Base-by-base conservation (phyloP, 2,797 vertebrate species). In the Telmatherina bonti region DNA sequence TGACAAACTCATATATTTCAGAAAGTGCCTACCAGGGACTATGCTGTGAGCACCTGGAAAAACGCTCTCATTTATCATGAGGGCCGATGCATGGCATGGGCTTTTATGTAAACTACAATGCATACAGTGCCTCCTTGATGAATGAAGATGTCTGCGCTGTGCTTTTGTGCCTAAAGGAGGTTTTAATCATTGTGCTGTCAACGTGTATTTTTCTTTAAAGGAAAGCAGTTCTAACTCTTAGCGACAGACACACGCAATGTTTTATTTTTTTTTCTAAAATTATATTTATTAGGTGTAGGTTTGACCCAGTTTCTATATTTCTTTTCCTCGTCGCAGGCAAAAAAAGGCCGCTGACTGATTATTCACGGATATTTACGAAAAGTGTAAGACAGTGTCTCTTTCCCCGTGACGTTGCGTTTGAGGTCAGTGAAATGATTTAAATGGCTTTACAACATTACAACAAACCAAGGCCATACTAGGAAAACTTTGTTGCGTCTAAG, bases 21-120 rank as follows among this genome's bases (percentile, higher is more conserved):
- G 29, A 66, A 60, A 61, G 33, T 49, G 35, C 30, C 61, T 72
- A 72, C 36, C 6, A 0, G 74, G 65, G 76, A 74, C 43, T 49
- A 12, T 1, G 15, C 35, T 18, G 26, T 0, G 1, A 68, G 61
- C 74, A 80, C 70, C 77, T 75, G 78, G 38, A 62, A 66, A 69
- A 81, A 49, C 2, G 20, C 31, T 43, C 57, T 36, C 59, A 81
- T 82, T 84, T 64, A 84, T 79, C 77, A 82, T 0, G 20, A 33
- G 47, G 51, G 31, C 57, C 6, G 54, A 16, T 3, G 41, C 47
- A 56, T 69, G 73, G 70, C 70, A 35, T 18, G 3, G 27, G 52
- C 52, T 54, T 54, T 54, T 54, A 54, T 79, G 54, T 62, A 36
- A 64, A 62, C 35, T 54, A 24, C 36, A 61, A 62, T 24, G n/a